Percentiles rank a stretch among this genome's conserved stretches.
These are phyloP conservation scores for Nerophis ophidion DNA, from an alignment of 2,113 vertebrate species.

Conservation along the genomic window DNA sequence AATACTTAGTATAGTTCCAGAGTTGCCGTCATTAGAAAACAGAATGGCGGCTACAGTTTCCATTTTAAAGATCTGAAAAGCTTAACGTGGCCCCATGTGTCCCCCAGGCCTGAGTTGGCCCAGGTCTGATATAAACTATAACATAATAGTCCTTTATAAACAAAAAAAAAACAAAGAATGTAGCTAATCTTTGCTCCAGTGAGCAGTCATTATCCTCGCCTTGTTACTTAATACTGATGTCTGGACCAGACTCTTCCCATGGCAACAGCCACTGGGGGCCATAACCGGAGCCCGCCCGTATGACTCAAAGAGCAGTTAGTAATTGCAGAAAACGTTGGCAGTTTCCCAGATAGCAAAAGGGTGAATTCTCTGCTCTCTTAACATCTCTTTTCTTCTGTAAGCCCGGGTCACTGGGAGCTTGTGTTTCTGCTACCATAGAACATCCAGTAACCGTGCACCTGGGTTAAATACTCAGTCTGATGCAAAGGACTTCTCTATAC, in stretches of 20 bases:
- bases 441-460: constrained; percentile 3
- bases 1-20: no score
- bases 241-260: constrained; percentile 33
- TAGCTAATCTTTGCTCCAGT: constrained; percentile 12
- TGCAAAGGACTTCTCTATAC: constrained; percentile 8
- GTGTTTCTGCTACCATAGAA: constrained; percentile 7
- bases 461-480: constrained; percentile 16
- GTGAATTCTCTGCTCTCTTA: constrained; percentile 33
- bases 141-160: constrained; percentile 4
- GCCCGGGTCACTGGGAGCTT: constrained; percentile 22
- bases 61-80: no score
- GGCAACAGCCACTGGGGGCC: constrained; percentile 18
- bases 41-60: no score
- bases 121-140: no score
- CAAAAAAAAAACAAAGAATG: not conserved
- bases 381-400: constrained; percentile 17
- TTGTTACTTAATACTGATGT: constrained; percentile 34
- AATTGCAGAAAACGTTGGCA: constrained; percentile 49
- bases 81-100: no score
- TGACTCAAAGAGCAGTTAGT: constrained; percentile 45
- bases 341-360: constrained; percentile 22
- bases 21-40: no score
- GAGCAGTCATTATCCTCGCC: constrained; percentile 17
- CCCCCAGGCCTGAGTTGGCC: no score
- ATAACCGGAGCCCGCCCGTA: constrained; percentile 30